Evolutionary conservation across 92 coral and sea anemone species (phyloP).

Genomic region (Isaurus tuberculatus): DNA sequence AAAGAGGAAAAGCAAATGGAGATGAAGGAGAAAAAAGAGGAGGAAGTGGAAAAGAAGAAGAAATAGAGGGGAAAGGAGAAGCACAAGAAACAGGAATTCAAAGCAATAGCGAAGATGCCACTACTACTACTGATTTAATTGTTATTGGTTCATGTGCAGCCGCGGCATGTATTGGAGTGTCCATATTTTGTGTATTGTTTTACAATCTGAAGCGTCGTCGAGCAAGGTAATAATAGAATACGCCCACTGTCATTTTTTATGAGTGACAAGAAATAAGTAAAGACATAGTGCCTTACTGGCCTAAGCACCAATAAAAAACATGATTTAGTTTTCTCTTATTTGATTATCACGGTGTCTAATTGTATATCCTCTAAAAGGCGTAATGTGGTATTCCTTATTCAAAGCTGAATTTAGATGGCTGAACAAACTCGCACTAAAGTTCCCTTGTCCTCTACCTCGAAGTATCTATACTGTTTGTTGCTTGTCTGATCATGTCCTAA

Average conservation of each 20-base stretch:
- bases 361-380: no score
- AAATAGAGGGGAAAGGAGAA: neutral
- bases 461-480: no score
- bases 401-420: no score
- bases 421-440: no score
- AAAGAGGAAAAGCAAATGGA: neutral
- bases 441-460: no score
- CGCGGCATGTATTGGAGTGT: constrained; percentile 11
- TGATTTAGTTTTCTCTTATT: no score
- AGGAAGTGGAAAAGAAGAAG: neutral
- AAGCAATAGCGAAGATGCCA: neutral
- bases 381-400: no score
- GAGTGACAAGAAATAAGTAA: no score
- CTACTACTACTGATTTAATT: constrained; percentile 18
- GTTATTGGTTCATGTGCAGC: constrained; percentile 34
- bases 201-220: constrained; percentile 33
- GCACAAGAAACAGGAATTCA: neutral
- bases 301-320: no score
- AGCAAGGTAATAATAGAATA: neutral
- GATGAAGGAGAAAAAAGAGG: neutral
- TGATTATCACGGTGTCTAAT: no score
- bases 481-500: no score
- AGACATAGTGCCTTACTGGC: neutral
- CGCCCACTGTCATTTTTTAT: neutral
- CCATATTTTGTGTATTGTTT: constrained; percentile 25